These are phyloP conservation scores for Malurus splendens DNA, from an alignment of 2,797 vertebrate species.

Conservation along the genomic window DNA sequence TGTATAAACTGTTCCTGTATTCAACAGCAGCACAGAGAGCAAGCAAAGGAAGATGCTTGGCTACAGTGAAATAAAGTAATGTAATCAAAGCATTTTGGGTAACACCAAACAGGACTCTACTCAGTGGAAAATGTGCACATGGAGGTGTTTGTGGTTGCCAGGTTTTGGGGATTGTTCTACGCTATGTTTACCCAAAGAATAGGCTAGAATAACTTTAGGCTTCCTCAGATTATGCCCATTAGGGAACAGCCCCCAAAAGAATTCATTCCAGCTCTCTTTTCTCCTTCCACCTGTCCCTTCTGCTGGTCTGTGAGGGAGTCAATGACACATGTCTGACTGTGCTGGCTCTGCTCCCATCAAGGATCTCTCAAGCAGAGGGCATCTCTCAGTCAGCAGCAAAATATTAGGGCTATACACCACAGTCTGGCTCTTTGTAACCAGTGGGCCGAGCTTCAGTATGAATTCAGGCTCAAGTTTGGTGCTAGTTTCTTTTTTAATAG, in stretches of 20 bases:
- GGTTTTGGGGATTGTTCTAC: neutral
- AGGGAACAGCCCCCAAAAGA: neutral
- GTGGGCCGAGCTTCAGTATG: neutral
- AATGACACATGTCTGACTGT: neutral
- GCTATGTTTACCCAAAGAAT: neutral
- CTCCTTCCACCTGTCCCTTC: rapidly evolving
- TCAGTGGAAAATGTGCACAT: neutral
- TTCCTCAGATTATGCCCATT: neutral
- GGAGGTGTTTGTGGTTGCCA: neutral
- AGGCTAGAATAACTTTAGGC: neutral
- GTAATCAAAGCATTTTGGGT: neutral
- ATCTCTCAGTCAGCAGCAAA: neutral
- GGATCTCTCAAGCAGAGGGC: neutral
- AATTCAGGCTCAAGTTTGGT: neutral
- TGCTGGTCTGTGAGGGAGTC: neutral
- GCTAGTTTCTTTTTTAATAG: neutral
- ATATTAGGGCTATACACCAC: neutral
- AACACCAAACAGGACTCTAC: neutral
- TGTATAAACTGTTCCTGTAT: neutral
- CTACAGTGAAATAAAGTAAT: neutral
- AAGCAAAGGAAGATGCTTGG: neutral
- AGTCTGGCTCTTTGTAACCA: neutral
- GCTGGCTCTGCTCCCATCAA: neutral
- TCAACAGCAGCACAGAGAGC: neutral
- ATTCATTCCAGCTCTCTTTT: neutral